Evolutionary conservation across 2,113 vertebrate species (phyloP), one percentile per base, ranked within the genome.

Genomic region (Eclectus roratus): DNA sequence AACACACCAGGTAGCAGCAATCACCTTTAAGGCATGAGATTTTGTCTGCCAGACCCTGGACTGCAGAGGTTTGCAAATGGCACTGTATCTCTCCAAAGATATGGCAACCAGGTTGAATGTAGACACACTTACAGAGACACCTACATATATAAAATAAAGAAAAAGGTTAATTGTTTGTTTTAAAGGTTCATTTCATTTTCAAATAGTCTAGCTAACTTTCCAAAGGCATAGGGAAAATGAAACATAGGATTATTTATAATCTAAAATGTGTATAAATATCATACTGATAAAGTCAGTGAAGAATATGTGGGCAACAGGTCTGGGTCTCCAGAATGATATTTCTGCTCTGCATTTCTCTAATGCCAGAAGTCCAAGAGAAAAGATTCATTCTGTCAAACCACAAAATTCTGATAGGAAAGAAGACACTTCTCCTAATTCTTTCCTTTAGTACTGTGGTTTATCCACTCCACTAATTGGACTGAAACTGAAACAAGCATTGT

Each of bases 21-120:
- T 99, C 96, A 99, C 99, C 95, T 98, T 99, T 92, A 98, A 90
- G 6, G 99, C 99, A 1, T 99, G 99, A 8, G 99, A 99, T 91
- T 99, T 99, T 17, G 99, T 99, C 98, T 99, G 99, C 99, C 99
- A 99, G 44, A 98, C 97, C 24, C 99, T 98, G 64, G 99, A 99
- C 86, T 98, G 98, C 52, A 99, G 94, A 0, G 99, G 99, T 96
- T 99, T 99, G 98, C 99, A 99, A 55, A 99, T 99, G 65, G 99
- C 99, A 18, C 99, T 98, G 66, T 99, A 99, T 65, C 99, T 98
- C 97, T 99, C 99, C 97, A 99, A 96, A 58, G 99, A 99, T 83
- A 99, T 99, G 92, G 99, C 99, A 49, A 99, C 98, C 94, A 99
- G 97, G 97, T 99, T 99, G 96, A 99, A 99, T 1, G 99, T 99